Percentiles rank a stretch among this genome's conserved stretches.
These are phyloP conservation scores for Phlogophora meticulosa DNA, from an alignment of 2,888 invertebrate genomes.

Conservation along the genomic window DNA sequence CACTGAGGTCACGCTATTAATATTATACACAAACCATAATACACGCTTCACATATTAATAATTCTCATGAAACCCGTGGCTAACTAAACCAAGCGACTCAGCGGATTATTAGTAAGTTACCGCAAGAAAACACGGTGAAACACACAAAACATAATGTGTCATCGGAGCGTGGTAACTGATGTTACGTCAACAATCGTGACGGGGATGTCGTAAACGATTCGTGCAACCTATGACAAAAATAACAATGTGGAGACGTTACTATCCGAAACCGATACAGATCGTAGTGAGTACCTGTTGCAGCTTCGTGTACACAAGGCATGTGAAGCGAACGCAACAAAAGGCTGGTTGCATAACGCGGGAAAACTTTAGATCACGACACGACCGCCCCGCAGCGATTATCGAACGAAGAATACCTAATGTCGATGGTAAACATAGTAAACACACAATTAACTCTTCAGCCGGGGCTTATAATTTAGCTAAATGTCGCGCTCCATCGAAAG, in stretches of 20 bases:
- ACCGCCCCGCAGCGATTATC: slow-evolving; percentile 76
- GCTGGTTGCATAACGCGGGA: slow-evolving; percentile 80
- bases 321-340: slow-evolving; percentile 76
- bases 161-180: slow-evolving; percentile 78
- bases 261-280: slow-evolving; percentile 80
- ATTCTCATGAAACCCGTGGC: slow-evolving; percentile 32
- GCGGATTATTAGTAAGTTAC: slow-evolving; percentile 41
- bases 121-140: slow-evolving; percentile 60
- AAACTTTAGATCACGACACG: slow-evolving; percentile 82
- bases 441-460: slow-evolving; percentile 80
- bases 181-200: slow-evolving; percentile 83
- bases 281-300: slow-evolving; percentile 56
- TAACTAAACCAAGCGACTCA: slow-evolving; percentile 40
- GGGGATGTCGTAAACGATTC: slow-evolving; percentile 76
- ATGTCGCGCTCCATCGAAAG: slow-evolving; percentile 74
- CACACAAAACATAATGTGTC: slow-evolving; percentile 71
- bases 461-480: slow-evolving; percentile 77
- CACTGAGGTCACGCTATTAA: slow-evolving; percentile 67
- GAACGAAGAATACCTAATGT: slow-evolving; percentile 75
- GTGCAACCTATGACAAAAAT: slow-evolving; percentile 82
- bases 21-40: slow-evolving; percentile 47
- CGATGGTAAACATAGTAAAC: slow-evolving; percentile 78
- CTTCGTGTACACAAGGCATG: slow-evolving; percentile 68
- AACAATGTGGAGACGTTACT: slow-evolving; percentile 76
- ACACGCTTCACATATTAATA: slow-evolving; percentile 20